Conservation (phyloP, 1,140 invertebrate species). For the Sitophilus oryzae region DNA sequence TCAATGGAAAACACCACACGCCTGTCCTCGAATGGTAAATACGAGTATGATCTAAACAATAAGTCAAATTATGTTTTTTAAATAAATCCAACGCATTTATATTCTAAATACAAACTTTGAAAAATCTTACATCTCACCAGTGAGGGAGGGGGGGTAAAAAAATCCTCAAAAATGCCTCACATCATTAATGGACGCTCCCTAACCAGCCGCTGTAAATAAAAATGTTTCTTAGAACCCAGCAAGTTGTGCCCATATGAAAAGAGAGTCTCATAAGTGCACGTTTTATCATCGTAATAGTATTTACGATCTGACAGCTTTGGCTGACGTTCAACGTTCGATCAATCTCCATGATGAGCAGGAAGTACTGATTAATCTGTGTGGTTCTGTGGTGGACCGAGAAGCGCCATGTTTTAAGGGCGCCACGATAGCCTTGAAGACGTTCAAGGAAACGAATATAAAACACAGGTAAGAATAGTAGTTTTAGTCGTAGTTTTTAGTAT, state of each 20-base stretch:
- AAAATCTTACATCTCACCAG: no score
- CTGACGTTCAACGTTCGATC: background rate
- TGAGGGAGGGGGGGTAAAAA: no score
- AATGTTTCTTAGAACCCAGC: slow-evolving; percentile 5
- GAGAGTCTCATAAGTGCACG: background rate
- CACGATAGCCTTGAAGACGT: slow-evolving; percentile 4
- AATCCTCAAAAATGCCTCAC: no score
- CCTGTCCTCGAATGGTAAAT: slow-evolving; percentile 15
- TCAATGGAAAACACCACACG: slow-evolving; percentile 9
- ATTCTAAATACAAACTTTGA: background rate
- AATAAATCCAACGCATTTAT: no score
- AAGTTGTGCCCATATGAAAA: slow-evolving; percentile 1
- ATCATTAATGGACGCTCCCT: no score
- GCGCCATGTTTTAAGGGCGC: slow-evolving; percentile 11
- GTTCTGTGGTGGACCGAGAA: slow-evolving; percentile 4
- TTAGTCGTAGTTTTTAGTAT: no score
- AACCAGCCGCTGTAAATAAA: no score
- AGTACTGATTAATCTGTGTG: slow-evolving; percentile 10
- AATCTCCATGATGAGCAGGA: background rate
- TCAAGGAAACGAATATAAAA: background rate
- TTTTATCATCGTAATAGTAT: background rate
- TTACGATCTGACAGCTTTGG: slow-evolving; percentile 10
- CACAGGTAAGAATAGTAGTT: background rate
- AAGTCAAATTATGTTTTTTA: background rate
- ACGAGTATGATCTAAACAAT: background rate